These are phyloP conservation scores for Oxyteleia sp. DNA, from an alignment of 2,888 invertebrate species.

Conservation along the genomic window DNA sequence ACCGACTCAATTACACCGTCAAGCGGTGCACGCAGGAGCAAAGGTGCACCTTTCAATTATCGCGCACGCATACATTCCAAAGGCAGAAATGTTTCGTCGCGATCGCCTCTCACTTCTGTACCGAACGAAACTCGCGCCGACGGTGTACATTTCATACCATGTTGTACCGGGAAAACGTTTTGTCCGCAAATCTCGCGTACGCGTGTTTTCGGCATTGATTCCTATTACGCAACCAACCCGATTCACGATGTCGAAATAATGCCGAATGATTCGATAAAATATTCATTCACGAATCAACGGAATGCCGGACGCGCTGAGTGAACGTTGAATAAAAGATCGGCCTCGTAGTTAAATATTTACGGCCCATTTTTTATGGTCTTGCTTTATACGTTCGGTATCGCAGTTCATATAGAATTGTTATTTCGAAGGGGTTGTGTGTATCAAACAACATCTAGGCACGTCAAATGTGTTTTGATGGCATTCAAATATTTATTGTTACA, in stretches of 20 bases:
- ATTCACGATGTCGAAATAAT: constrained; percentile 1
- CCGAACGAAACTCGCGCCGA: constrained; percentile 45
- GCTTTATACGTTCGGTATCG: no score
- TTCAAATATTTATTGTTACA: no score
- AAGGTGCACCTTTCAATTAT: constrained; percentile 76
- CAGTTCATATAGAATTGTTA: no score
- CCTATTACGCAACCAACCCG: neutral
- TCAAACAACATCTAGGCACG: no score
- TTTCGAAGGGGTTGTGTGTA: no score
- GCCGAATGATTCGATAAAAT: constrained; percentile 6
- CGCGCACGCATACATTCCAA: constrained; percentile 76
- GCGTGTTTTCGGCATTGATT: constrained; percentile 17
- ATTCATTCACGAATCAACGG: constrained; percentile 4
- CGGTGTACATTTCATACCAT: constrained; percentile 15
- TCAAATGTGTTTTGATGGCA: no score
- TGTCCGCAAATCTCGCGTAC: neutral
- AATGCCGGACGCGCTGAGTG: neutral
- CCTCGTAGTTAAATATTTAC: constrained; percentile 4
- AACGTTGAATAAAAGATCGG: constrained; percentile 3
- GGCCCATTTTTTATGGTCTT: neutral
- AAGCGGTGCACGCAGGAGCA: constrained; percentile 20
- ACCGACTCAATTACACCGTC: constrained; percentile 41
- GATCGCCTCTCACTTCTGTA: constrained; percentile 76
- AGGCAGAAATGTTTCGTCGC: constrained; percentile 75
- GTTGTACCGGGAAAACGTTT: neutral